Evolutionary conservation across 1,140 invertebrate species (phyloP).

Genomic region (Cyclina sinensis): DNA sequence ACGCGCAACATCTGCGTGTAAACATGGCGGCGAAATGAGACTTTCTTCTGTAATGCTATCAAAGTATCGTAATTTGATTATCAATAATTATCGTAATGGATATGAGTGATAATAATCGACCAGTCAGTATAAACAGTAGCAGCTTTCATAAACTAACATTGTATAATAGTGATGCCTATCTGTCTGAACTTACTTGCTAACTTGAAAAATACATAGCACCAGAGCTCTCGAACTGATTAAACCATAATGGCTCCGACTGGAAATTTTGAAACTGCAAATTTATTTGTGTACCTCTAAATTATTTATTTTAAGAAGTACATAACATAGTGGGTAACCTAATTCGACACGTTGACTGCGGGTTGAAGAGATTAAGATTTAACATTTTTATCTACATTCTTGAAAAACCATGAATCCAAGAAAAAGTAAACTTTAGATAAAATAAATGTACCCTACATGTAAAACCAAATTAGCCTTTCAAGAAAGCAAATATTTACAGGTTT

Average conservation of each 20-base stretch:
- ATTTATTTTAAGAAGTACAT: too few relatives aligned
- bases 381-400: too few relatives aligned
- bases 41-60: slow-evolving; percentile 38
- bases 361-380: too few relatives aligned
- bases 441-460: too few relatives aligned
- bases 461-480: too few relatives aligned
- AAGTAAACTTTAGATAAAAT: too few relatives aligned
- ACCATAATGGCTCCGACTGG: too few relatives aligned
- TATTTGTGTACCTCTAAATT: not conserved
- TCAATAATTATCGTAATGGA: slow-evolving; percentile 55
- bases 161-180: not conserved
- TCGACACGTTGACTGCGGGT: too few relatives aligned
- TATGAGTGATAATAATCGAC: slow-evolving; percentile 53
- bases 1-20: slow-evolving; percentile 63
- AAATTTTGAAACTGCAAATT: not conserved
- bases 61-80: slow-evolving; percentile 44
- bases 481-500: not conserved
- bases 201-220: too few relatives aligned
- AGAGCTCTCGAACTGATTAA: too few relatives aligned
- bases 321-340: too few relatives aligned
- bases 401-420: too few relatives aligned
- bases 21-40: slow-evolving; percentile 51
- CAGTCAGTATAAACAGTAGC: slow-evolving; percentile 40
- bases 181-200: not conserved
- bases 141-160: slow-evolving; percentile 24